Evolutionary conservation across 2,888 invertebrate genomes (phyloP), one percentile per base, ranked within the genome.

Genomic region (Nemoura dubitans): DNA sequence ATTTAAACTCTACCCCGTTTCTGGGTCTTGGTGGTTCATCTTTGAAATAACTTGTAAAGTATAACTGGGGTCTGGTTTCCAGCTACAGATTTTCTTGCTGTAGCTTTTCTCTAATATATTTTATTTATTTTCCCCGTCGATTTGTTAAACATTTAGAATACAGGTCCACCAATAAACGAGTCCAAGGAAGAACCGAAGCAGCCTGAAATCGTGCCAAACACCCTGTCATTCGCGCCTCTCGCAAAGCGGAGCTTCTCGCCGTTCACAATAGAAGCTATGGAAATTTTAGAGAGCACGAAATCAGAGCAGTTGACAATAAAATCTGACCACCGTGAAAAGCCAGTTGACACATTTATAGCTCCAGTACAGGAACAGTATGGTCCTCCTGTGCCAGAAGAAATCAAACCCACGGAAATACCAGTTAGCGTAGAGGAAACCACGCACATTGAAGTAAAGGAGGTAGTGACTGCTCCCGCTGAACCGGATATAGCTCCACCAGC

Each of bases 391-490:
- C 29, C 86, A 76, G 43, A 84, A 86, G 76, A 86, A 26, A 81
- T 29, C 2, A n/a, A n/a, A 83, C 88, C 88, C 21, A 87, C 89
- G 26, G 89, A 90, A 85, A 89, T 89, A 25, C 89, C 88, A 85
- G 89, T 89, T 77, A 89, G 90, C 30, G 78, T 87, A 14, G 88
- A 87, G 30, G 87, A 88, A 88, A 89, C 89, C 26, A 90, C 90
- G 86, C 90, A 91, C 86, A 87, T 87, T 88, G 87, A 90, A 83
- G 91, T 91, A 87, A 91, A 91, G 87, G 91, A 91, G 76, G 88
- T 94, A 86, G 94, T 94, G 90, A 93, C 93, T 26, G n/a, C 27
- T 25, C 36, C 36, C 36, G 25, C 26, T 36, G 59, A 78, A 36
- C 82, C 83, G 28, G 86, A 87, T 6, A 25, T n/a, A 83, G 26